Conservation (phyloP, 1,140 invertebrate genomes). For the Pollicipes pollicipes region DNA sequence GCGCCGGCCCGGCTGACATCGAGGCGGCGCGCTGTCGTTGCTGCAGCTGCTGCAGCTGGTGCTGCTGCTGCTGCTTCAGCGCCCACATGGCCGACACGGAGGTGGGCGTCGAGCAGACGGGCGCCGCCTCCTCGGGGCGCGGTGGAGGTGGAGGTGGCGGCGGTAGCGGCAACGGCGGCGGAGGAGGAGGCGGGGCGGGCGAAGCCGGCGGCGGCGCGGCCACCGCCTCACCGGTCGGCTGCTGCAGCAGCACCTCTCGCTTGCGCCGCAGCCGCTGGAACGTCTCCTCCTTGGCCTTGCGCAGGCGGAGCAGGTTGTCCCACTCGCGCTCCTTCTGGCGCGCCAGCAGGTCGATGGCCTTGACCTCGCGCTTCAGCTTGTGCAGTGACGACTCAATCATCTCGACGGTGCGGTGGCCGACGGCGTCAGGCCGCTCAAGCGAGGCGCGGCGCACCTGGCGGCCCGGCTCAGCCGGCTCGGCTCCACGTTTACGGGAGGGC, state of each 20-base stretch:
- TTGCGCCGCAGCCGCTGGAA: constrained; percentile 24
- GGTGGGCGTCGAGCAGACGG: too few relatives aligned
- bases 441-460: background rate
- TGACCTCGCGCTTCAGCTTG: constrained; percentile 3
- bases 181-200: too few relatives aligned
- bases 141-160: background rate
- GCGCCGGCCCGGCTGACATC: constrained; percentile 7
- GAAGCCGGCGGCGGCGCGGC: background rate
- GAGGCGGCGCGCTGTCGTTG: constrained; percentile 11
- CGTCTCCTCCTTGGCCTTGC: constrained; percentile 63
- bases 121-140: too few relatives aligned
- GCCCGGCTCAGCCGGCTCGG: too few relatives aligned
- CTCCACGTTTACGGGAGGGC: too few relatives aligned
- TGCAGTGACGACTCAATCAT: background rate
- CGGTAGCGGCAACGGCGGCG: background rate
- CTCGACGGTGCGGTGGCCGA: background rate
- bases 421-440: background rate
- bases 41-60: too few relatives aligned
- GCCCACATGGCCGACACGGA: background rate
- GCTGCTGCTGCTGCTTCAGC: constrained; percentile 17
- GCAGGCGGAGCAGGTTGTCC: constrained; percentile 56
- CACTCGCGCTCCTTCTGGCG: constrained; percentile 60
- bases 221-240: constrained; percentile 29
- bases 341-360: constrained; percentile 16
- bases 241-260: constrained; percentile 13